These are phyloP conservation scores for Pterostichus madidus DNA, from an alignment of 2,888 invertebrate species.

Conservation along the genomic window DNA sequence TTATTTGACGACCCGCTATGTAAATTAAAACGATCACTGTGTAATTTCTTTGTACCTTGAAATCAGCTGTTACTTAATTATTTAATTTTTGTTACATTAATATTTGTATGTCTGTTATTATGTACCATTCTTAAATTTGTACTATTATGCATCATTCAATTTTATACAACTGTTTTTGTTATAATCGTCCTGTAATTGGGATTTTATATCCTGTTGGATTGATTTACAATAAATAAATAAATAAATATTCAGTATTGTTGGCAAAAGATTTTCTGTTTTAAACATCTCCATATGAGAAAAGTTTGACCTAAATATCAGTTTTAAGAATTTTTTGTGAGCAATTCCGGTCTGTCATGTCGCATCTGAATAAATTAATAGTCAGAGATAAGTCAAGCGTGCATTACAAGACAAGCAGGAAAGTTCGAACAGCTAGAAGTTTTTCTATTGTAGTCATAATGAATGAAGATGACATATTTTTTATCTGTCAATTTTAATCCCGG, in stretches of 20 bases:
- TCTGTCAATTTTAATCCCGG: constrained; percentile 45
- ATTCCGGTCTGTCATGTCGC: constrained; percentile 5
- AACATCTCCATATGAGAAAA: constrained; percentile 6
- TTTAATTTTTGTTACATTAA: too few relatives aligned
- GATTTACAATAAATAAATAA: too few relatives aligned
- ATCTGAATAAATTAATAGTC: constrained; percentile 24
- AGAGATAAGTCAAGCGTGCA: constrained; percentile 23
- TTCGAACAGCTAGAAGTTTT: constrained; percentile 10
- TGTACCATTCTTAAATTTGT: too few relatives aligned
- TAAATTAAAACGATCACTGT: too few relatives aligned
- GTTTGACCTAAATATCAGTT: constrained; percentile 6
- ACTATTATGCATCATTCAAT: too few relatives aligned
- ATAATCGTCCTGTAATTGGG: too few relatives aligned
- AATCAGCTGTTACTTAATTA: too few relatives aligned
- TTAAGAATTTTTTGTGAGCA: constrained; percentile 11
- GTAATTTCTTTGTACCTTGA: too few relatives aligned
- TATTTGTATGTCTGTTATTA: too few relatives aligned
- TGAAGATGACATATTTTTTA: constrained; percentile 51
- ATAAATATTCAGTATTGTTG: not conserved
- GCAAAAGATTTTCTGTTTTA: not conserved
- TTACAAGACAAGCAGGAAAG: constrained; percentile 10
- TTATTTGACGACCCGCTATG: too few relatives aligned
- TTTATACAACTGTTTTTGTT: too few relatives aligned
- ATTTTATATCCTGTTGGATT: too few relatives aligned
- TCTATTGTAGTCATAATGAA: constrained; percentile 27